phyloP scores from a whole-genome alignment of 2,113 vertebrate genomes.

The Tauraco erythrolophus region DNA sequence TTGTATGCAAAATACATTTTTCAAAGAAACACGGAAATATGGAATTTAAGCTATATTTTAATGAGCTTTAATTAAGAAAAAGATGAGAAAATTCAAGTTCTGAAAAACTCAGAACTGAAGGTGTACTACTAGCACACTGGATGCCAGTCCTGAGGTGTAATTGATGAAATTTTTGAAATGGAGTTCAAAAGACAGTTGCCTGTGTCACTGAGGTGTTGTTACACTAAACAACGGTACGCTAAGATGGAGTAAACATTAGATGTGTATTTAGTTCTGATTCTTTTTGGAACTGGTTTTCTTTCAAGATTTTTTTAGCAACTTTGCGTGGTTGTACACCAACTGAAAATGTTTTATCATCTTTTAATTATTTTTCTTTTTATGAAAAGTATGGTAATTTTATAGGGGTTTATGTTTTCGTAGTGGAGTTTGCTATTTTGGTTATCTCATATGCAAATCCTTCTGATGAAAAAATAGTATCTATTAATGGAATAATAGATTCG shows the following conservation, averaged over 20 bases:
- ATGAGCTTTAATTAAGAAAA: not conserved
- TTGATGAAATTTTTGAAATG: not conserved
- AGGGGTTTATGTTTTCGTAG: not conserved
- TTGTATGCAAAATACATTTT: not conserved
- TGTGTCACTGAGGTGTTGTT: not conserved
- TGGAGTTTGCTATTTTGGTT: not conserved
- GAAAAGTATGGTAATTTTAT: not conserved
- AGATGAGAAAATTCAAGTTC: not conserved
- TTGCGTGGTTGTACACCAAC: not conserved
- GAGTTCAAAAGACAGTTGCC: not conserved
- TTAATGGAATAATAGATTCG: not conserved
- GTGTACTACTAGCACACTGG: not conserved
- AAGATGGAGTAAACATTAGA: not conserved
- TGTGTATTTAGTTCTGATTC: not conserved
- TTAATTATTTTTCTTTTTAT: not conserved
- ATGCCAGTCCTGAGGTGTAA: not conserved
- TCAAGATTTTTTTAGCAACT: not conserved
- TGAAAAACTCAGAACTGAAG: not conserved
- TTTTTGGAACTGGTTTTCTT: not conserved
- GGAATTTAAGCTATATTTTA: not conserved
- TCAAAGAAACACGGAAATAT: not conserved
- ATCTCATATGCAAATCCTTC: not conserved
- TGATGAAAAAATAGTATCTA: not conserved
- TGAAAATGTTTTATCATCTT: not conserved
- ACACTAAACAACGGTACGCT: rapidly evolving